Base-by-base conservation (phyloP, 1,140 invertebrate genomes). In the Agrypnia vestita region DNA sequence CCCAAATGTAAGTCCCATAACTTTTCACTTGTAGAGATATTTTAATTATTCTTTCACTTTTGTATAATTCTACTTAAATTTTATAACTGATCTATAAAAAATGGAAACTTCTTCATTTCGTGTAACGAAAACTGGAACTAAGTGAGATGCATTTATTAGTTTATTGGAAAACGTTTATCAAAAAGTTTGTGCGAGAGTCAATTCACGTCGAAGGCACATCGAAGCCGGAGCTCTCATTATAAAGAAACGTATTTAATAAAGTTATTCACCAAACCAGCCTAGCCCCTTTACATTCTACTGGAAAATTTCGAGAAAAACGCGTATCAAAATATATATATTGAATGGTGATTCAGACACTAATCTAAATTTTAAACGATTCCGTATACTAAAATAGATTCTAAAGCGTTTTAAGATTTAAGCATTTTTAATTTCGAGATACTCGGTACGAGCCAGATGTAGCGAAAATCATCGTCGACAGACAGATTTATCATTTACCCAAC, bases 311-410 rank as follows among this genome's bases (percentile, higher is more conserved):
- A 82, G 78, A 80, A 82, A 80, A 83, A 76, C 35, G 55, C 81
- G 67, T 83, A 83, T 83, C 82, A 83, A 83, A 83, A 83, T 83
- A 83, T 83, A 80, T 77, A 61, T 83, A 76, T 75, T 43, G 55
- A 21, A 62, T 46, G 53, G 67, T 64, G 64, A 25, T 74, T 78
- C 25, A 76, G 53, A 79, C 49, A 80, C 79, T 71, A 80, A 47
- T 72, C 76, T 76, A 80, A 55, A 21, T 35, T 75, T 25, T 78
- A 71, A 17, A 44, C 10, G 62, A 71, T 82, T 82, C 69, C 82
- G 82, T 83, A 83, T 83, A 83, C 82, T 82, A 83, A 77, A 53
- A 80, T 80, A 83, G 73, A 55, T 49, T 80, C 79, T 80, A 83
- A 83, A 83, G 78, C 78, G 76, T 83, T 82, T 59, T 12, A 56